Base-by-base conservation (phyloP, 2,888 invertebrate species). In the Metopia argyrocephala region DNA sequence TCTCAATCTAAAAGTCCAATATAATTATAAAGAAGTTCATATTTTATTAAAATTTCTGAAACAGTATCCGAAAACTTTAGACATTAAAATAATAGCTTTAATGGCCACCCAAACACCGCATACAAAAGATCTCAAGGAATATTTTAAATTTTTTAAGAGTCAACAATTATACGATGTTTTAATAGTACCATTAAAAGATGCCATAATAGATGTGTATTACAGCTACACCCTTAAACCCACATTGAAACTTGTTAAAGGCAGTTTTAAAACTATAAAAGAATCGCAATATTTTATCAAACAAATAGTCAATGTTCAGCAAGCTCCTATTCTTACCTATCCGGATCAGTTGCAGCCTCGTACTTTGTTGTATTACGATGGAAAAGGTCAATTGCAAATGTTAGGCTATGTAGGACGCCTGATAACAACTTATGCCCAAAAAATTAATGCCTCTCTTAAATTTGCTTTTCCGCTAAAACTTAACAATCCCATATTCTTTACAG, bases 341-440 rank as follows among this genome's bases (percentile, higher is more conserved):
- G 79, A 79, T 69, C 73, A 74, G 18, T 31, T 79, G 5, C 57
- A 52, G 7, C 79, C 79, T 1, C 62, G 78, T 2, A 61, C 54
- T 23, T 1, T 78, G 1, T 20, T 74, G 15, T 48, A 56, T n/a
- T 54, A 31, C 48, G n/a, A 65, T n/a, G 5, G 28, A 9, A 28
- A 62, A 1, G 66, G 66, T 3, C 25, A 71, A 15, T 12, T 69
- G 0, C n/a, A 70, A 48, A 62, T 79, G 69, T 9, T 57, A 15
- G 79, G 79, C 20, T 79, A 79, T 27, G 38, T 79, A 12, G 75
- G 70, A n/a, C 69, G 64, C 15, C 28, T 79, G 2, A 25, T 79
- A 5, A 46, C 48, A 0, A 48, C 70, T 0, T 76, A 76, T 56
- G 79, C 71, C 3, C n/a, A 61, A 5, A 50, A 61, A n/a, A 27